Conservation (phyloP, 2,113 vertebrate genomes). For the Sinocyclocheilus maitianheensis region DNA sequence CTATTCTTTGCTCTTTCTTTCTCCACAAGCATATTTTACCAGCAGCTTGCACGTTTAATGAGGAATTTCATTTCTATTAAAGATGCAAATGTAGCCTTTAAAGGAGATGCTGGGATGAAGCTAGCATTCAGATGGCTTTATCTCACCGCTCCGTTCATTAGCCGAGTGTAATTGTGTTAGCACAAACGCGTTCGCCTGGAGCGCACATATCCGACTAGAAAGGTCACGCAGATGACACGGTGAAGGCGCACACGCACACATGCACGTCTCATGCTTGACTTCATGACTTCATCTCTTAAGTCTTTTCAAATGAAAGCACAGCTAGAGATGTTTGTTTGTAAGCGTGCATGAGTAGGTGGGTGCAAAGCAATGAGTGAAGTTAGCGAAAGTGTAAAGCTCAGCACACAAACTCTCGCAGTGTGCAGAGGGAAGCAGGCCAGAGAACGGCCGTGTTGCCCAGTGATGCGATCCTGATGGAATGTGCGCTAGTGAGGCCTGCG, state of each 20-base stretch:
- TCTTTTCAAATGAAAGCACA: conserved; percentile 3
- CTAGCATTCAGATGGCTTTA: conserved; percentile 58
- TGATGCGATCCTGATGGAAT: conserved; percentile 52
- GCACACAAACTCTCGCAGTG: conserved; percentile 10
- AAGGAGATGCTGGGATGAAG: conserved; percentile 65
- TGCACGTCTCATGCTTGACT: neutral
- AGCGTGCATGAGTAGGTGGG: conserved; percentile 1
- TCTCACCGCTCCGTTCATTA: conserved; percentile 74
- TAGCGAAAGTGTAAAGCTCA: conserved; percentile 20
- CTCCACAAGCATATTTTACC: conserved; percentile 62
- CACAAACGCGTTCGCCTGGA: conserved; percentile 68
- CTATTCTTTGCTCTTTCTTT: conserved; percentile 42
- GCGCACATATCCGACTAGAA: conserved; percentile 72
- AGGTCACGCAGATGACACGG: conserved; percentile 70
- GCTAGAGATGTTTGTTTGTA: conserved; percentile 29
- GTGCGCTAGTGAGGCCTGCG: conserved; percentile 19
- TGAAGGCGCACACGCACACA: conserved; percentile 43
- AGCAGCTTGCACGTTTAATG: conserved; percentile 71
- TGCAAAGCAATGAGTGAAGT: conserved; percentile 1
- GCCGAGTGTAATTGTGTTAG: conserved; percentile 79
- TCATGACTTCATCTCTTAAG: conserved; percentile 20
- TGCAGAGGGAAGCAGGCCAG: conserved; percentile 19
- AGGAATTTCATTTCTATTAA: conserved; percentile 78
- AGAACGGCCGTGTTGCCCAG: conserved; percentile 24
- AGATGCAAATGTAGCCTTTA: conserved; percentile 82